Conservation (phyloP, 2,888 invertebrate species). For the Agrilus mali region DNA sequence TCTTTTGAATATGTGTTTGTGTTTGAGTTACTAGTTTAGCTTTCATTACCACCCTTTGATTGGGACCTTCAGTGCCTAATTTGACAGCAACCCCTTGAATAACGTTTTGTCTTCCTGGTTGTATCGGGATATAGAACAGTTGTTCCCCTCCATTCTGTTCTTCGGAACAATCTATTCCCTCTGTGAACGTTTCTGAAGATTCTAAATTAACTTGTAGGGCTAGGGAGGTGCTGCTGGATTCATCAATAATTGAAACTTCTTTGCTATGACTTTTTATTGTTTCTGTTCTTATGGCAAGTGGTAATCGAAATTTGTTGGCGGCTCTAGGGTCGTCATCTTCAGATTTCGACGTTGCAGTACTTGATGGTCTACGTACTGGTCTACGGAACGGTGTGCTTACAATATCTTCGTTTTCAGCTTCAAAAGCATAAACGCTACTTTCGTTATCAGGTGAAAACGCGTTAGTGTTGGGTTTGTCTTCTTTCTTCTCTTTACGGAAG, state of each 20-base stretch:
- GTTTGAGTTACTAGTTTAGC: slow-evolving; percentile 53
- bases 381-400: slow-evolving; percentile 45
- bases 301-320: slow-evolving; percentile 22
- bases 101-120: slow-evolving; percentile 33
- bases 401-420: slow-evolving; percentile 50
- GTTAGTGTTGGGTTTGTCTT: slow-evolving; percentile 34
- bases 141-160: slow-evolving; percentile 40
- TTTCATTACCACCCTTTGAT: slow-evolving; percentile 49
- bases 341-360: slow-evolving; percentile 33
- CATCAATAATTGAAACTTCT: slow-evolving; percentile 31
- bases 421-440: slow-evolving; percentile 59
- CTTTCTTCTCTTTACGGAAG: slow-evolving; percentile 41
- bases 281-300: slow-evolving; percentile 20
- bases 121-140: slow-evolving; percentile 51
- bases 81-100: slow-evolving; percentile 55
- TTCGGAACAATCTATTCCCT: slow-evolving; percentile 32
- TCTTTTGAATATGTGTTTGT: slow-evolving; percentile 15
- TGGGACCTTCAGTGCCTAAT: slow-evolving; percentile 49
- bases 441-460: slow-evolving; percentile 58
- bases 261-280: slow-evolving; percentile 11
- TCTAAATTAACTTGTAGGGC: slow-evolving; percentile 43
- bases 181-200: slow-evolving; percentile 21
- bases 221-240: slow-evolving; percentile 36
- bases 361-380: slow-evolving; percentile 35
- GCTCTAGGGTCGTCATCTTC: slow-evolving; percentile 32